Conservation (phyloP, 1,140 invertebrate genomes). For the Danaus plexippus region DNA sequence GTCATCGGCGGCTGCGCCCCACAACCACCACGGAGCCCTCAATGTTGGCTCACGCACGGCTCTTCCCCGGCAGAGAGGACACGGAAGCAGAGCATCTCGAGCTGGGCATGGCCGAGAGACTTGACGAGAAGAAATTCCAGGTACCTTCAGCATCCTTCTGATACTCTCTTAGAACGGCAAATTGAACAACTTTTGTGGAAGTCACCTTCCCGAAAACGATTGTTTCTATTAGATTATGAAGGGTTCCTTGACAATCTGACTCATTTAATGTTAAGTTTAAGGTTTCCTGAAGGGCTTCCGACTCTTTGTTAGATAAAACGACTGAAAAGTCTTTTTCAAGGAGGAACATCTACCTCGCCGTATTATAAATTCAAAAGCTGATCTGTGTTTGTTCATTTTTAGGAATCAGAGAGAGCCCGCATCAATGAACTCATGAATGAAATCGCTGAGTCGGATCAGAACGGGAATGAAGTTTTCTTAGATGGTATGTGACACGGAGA, state of each 20-base stretch:
- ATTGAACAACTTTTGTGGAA: too few species aligned
- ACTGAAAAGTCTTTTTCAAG: too few species aligned
- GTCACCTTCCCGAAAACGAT: neutral
- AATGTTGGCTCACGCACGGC: slow-evolving; percentile 30
- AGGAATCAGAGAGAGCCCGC: slow-evolving; percentile 47
- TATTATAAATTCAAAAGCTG: too few species aligned
- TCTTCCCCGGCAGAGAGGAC: slow-evolving; percentile 34
- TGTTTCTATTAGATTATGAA: neutral
- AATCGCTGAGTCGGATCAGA: slow-evolving; percentile 25
- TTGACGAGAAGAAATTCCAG: slow-evolving; percentile 58
- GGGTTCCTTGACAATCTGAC: too few species aligned
- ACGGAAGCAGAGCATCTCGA: slow-evolving; percentile 50
- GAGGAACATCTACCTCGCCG: too few species aligned
- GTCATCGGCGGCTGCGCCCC: slow-evolving; percentile 42
- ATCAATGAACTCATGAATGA: slow-evolving; percentile 45
- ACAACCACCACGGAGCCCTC: slow-evolving; percentile 39
- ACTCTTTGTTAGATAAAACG: too few species aligned
- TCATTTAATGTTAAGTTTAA: too few species aligned
- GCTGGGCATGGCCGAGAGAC: slow-evolving; percentile 50
- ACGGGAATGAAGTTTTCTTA: slow-evolving; percentile 38
- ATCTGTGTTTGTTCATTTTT: slow-evolving; percentile 2
- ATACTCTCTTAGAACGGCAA: too few species aligned
- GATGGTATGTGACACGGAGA: slow-evolving; percentile 36
- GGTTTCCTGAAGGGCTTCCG: too few species aligned
- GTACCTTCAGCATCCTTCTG: slow-evolving; percentile 15